Evolutionary conservation across 2,797 vertebrate species (phyloP).

Genomic region (Mormyrops attenuatus): DNA sequence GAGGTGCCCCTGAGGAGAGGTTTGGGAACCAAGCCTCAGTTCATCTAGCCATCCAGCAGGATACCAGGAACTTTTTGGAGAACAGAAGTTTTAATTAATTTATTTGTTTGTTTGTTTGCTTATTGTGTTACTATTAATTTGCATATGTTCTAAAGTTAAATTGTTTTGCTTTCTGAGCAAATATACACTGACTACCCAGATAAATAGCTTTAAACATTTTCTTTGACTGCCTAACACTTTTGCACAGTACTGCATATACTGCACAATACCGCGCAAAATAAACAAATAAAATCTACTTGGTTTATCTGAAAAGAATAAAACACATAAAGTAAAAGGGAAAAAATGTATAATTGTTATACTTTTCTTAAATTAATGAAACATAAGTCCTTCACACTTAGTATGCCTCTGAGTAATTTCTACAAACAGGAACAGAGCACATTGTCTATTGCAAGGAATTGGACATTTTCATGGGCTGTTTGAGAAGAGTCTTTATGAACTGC

Average conservation of each 20-base stretch:
- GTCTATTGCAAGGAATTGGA: background rate
- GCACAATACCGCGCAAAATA: background rate
- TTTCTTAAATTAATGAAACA: background rate
- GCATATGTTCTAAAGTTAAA: background rate
- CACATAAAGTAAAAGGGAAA: background rate
- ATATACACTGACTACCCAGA: background rate
- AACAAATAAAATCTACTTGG: background rate
- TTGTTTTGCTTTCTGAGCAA: background rate
- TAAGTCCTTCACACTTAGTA: background rate
- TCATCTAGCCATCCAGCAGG: background rate
- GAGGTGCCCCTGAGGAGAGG: background rate
- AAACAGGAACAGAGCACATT: background rate
- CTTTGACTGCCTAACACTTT: background rate
- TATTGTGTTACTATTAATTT: background rate
- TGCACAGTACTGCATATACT: background rate
- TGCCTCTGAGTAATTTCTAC: background rate
- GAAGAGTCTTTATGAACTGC: constrained; percentile 5
- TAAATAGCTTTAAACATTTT: background rate
- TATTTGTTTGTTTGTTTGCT: background rate
- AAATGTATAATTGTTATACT: background rate
- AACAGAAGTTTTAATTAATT: background rate
- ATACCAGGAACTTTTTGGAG: background rate
- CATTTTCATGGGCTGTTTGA: background rate
- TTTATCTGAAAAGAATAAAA: background rate
- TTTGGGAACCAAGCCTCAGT: background rate